These are phyloP conservation scores for Leiothrix lutea DNA, from an alignment of 2,113 vertebrate genomes.

Conservation along the genomic window DNA sequence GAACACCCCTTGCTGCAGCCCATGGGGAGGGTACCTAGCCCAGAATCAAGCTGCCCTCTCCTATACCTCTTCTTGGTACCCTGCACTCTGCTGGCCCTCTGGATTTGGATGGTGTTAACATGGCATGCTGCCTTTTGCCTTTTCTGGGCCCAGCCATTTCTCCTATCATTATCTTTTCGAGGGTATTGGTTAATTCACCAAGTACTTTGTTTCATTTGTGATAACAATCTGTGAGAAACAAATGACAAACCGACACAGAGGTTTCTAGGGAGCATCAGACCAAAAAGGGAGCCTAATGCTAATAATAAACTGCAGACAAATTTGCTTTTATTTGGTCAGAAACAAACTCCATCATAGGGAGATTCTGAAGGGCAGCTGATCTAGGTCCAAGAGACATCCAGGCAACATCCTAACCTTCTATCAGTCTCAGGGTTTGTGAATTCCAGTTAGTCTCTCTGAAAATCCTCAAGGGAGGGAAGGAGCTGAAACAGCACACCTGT, in stretches of 20 bases:
- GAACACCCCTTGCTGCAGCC: not conserved
- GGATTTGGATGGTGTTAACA: not conserved
- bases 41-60: fast-evolving
- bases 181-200: slow-evolving; percentile 11
- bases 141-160: not conserved
- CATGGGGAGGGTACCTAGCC: not conserved
- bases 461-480: not conserved
- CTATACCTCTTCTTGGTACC: not conserved
- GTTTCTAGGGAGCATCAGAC: slow-evolving; percentile 71
- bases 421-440: not conserved
- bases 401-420: not conserved
- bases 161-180: not conserved
- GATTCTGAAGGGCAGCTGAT: not conserved
- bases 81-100: fast-evolving
- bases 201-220: slow-evolving; percentile 9
- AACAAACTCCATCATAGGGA: not conserved
- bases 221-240: slow-evolving; percentile 53
- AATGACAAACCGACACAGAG: slow-evolving; percentile 56
- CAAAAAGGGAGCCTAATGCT: slow-evolving; percentile 33
- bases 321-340: slow-evolving; percentile 24
- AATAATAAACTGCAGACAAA: slow-evolving; percentile 66
- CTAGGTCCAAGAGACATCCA: not conserved
- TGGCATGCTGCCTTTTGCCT: not conserved
- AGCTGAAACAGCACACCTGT: not conserved
- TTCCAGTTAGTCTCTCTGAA: not conserved